Conservation (phyloP, 2,113 vertebrate species). For the Periophthalmodon schlosseri region DNA sequence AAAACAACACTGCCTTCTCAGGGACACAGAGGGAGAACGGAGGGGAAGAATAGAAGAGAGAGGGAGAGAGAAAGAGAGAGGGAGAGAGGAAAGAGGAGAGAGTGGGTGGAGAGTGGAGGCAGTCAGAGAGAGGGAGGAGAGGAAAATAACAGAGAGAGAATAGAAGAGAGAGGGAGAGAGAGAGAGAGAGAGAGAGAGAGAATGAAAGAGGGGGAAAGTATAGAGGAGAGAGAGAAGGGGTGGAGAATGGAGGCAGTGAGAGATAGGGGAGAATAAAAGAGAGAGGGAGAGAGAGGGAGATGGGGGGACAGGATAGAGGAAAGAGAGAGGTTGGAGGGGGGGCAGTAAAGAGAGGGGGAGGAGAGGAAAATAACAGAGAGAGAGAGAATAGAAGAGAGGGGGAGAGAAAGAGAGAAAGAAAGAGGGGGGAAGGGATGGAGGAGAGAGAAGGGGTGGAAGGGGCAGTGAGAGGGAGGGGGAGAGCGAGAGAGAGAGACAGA, state of each 20-base stretch:
- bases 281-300: no score
- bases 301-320: no score
- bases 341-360: conserved; percentile 2
- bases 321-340: conserved; percentile 11
- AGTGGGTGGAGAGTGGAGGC: no score
- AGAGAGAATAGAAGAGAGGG: conserved; percentile 11
- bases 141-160: neutral
- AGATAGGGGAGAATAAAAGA: conserved; percentile 7
- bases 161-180: conserved; percentile 9
- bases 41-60: neutral
- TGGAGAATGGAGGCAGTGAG: neutral
- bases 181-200: conserved; percentile 7
- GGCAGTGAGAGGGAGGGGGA: conserved; percentile 6
- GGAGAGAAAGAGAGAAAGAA: conserved; percentile 5
- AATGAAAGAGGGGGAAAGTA: neutral
- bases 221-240: neutral
- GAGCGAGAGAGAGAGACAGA: conserved; percentile 17
- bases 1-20: conserved; percentile 35
- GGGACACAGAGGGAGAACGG: conserved; percentile 9
- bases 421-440: neutral
- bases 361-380: conserved; percentile 16
- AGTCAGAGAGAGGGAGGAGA: conserved; percentile 10
- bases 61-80: neutral
- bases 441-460: conserved; percentile 7
- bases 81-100: no score